Conservation (phyloP, 2,888 invertebrate species). For the Trimorus sp. region DNA sequence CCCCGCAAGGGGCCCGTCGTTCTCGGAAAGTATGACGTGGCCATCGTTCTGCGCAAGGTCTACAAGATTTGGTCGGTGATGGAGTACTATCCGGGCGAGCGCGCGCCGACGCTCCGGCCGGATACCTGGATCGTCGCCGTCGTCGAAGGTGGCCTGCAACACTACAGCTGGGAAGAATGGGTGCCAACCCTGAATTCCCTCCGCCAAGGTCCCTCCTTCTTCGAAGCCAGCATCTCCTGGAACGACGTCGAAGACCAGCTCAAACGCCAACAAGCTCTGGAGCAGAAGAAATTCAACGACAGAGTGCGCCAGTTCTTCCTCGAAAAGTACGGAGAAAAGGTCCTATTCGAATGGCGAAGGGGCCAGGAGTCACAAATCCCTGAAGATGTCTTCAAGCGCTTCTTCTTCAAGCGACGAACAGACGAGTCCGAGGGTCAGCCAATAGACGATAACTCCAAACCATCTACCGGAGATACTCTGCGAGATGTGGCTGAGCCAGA, state of each 20-base stretch:
- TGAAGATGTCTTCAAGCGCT: constrained; percentile 75
- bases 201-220: constrained; percentile 75
- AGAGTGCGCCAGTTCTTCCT: constrained; percentile 76
- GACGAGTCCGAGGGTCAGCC: constrained; percentile 69
- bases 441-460: constrained; percentile 70
- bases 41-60: constrained; percentile 74
- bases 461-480: constrained; percentile 67
- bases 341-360: constrained; percentile 75
- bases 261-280: constrained; percentile 72
- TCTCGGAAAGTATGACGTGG: constrained; percentile 76
- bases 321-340: constrained; percentile 77
- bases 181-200: constrained; percentile 76
- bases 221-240: constrained; percentile 79
- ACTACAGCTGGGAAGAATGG: constrained; percentile 78
- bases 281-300: constrained; percentile 77
- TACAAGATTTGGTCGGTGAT: constrained; percentile 74
- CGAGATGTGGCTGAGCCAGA: constrained; percentile 53
- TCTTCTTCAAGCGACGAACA: constrained; percentile 75
- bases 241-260: constrained; percentile 74
- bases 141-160: constrained; percentile 74
- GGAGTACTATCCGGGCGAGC: constrained; percentile 74
- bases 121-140: constrained; percentile 78
- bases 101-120: constrained; percentile 71
- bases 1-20: constrained; percentile 75
- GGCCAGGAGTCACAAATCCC: constrained; percentile 74